These are phyloP conservation scores for Holothuria glaberrima DNA, from an alignment of 35 echinoderm and acorn worm genomes.

Conservation along the genomic window DNA sequence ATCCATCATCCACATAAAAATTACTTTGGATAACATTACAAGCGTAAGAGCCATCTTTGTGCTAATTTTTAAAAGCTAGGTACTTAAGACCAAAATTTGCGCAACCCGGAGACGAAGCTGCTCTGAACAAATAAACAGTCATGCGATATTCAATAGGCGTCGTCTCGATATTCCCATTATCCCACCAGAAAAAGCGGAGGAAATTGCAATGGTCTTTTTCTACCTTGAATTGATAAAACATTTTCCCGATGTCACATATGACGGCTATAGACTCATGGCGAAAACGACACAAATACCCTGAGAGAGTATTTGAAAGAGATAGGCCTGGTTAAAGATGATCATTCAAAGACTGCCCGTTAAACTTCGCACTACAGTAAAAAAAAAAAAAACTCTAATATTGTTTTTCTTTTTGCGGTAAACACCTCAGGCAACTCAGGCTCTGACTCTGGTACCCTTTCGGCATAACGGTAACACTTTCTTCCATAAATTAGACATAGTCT, in stretches of 20 bases:
- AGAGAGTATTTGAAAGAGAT: too few relatives aligned
- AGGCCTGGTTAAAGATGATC: slow-evolving; percentile 30
- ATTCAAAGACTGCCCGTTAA: slow-evolving; percentile 42
- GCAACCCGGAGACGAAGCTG: too few relatives aligned
- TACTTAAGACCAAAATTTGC: too few relatives aligned
- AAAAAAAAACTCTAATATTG: slow-evolving; percentile 61
- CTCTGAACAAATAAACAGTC: background rate
- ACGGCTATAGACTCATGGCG: too few relatives aligned
- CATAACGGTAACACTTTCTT: slow-evolving; percentile 46
- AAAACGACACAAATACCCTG: too few relatives aligned
- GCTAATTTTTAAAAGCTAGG: too few relatives aligned
- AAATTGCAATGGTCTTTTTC: slow-evolving; percentile 24
- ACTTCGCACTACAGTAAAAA: slow-evolving; percentile 41
- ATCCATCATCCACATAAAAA: too few relatives aligned
- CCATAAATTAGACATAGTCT: too few relatives aligned
- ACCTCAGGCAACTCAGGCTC: slow-evolving; percentile 7
- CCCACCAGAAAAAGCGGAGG: slow-evolving; percentile 62
- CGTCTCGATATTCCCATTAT: slow-evolving; percentile 12
- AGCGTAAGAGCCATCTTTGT: too few relatives aligned
- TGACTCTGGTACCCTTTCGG: slow-evolving; percentile 38
- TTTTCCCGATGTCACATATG: too few relatives aligned
- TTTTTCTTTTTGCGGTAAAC: slow-evolving; percentile 49
- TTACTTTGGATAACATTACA: too few relatives aligned
- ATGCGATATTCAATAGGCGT: background rate
- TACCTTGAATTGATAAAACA: too few relatives aligned